Conservation (phyloP, 2,888 invertebrate genomes). For the Cephus sareptanus region DNA sequence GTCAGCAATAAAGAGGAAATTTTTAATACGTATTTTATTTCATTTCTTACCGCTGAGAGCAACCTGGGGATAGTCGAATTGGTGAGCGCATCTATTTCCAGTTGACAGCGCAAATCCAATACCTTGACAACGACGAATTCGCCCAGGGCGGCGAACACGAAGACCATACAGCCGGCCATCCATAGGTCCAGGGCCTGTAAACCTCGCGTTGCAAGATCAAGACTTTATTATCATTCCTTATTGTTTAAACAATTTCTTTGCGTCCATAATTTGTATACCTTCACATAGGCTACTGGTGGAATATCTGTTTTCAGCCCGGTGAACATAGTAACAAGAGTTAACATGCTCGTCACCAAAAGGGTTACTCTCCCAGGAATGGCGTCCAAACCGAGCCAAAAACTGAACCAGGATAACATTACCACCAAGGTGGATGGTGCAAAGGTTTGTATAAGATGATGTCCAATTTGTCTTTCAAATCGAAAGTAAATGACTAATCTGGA, state of each 20-base stretch:
- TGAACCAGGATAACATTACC: constrained; percentile 88
- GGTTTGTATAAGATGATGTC: constrained; percentile 86
- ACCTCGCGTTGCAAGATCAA: background rate
- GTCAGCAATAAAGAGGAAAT: background rate
- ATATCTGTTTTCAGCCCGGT: constrained; percentile 84
- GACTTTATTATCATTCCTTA: background rate
- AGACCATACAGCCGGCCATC: constrained; percentile 92
- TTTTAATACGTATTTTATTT: background rate
- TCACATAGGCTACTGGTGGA: constrained; percentile 88
- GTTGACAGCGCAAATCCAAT: constrained; percentile 79
- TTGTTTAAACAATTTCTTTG: background rate
- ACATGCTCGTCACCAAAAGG: constrained; percentile 84
- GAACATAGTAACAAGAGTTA: constrained; percentile 88
- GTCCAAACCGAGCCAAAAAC: constrained; percentile 87
- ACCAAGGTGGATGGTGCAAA: constrained; percentile 86
- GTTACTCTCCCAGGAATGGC: constrained; percentile 87
- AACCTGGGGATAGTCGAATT: background rate
- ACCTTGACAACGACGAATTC: constrained; percentile 89
- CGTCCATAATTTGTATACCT: constrained; percentile 68
- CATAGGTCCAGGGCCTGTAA: constrained; percentile 82
- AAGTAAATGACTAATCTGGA: constrained; percentile 83
- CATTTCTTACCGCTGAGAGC: constrained; percentile 34
- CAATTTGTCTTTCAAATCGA: constrained; percentile 85
- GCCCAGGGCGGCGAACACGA: constrained; percentile 84
- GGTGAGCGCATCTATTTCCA: constrained; percentile 46